These are phyloP conservation scores for Drosophila kanapiae DNA, from an alignment of 1,140 invertebrate genomes.

Conservation along the genomic window DNA sequence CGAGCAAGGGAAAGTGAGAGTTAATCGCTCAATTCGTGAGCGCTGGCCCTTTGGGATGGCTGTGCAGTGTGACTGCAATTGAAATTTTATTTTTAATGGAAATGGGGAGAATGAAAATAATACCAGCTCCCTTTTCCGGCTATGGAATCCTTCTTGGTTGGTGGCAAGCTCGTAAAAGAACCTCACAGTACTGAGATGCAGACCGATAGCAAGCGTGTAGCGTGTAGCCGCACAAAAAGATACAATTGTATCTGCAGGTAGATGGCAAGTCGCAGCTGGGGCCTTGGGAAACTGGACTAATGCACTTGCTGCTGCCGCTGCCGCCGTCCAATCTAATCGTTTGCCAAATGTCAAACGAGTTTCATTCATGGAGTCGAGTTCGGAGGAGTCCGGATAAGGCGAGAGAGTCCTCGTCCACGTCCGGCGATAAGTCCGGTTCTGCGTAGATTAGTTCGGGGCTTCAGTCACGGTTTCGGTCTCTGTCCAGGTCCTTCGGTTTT, in stretches of 20 bases:
- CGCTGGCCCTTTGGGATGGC: conserved; percentile 16
- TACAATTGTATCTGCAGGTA: conserved; percentile 74
- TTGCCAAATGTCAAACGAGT: conserved; percentile 73
- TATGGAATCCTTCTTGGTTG: conserved; percentile 47
- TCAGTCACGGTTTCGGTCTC: conserved; percentile 3
- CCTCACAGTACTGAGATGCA: conserved; percentile 4
- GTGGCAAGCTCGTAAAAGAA: conserved; percentile 62
- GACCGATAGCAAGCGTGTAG: conserved; percentile 51
- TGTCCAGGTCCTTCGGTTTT: not conserved
- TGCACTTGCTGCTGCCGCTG: conserved; percentile 54
- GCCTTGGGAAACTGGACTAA: conserved; percentile 54
- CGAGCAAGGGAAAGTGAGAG: conserved; percentile 58
- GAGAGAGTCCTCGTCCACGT: conserved; percentile 30
- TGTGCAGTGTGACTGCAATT: conserved; percentile 11
- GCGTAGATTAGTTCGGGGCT: conserved; percentile 13
- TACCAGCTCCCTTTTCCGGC: conserved; percentile 10
- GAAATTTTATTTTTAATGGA: conserved; percentile 23
- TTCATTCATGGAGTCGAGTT: conserved; percentile 56
- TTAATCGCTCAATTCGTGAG: conserved; percentile 67
- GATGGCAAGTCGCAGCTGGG: conserved; percentile 50
- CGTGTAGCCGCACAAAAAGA: conserved; percentile 69
- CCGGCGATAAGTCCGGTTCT: conserved; percentile 28
- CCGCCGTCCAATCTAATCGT: conserved; percentile 65
- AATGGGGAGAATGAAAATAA: not conserved
- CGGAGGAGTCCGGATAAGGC: not conserved